Percentiles rank a stretch among this genome's conserved stretches.
Evolutionary conservation across 1,140 invertebrate genomes (phyloP).

Genomic region (Mylabris phalerata): DNA sequence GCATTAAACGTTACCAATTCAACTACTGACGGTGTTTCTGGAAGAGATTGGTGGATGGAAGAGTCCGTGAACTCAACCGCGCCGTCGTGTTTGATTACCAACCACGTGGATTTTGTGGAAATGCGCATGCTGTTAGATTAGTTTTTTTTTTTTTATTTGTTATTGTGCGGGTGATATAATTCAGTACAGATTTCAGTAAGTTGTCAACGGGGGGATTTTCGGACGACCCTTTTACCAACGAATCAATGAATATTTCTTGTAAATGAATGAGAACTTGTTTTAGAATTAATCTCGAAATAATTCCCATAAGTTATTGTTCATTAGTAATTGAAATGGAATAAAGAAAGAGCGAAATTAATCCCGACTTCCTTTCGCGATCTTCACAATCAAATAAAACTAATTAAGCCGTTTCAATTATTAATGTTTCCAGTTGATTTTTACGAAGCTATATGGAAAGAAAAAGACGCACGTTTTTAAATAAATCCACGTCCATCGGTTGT

Average conservation of each 20-base stretch:
- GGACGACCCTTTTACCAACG: too few relatives aligned
- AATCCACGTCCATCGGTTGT: background rate
- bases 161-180: too few relatives aligned
- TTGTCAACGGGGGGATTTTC: too few relatives aligned
- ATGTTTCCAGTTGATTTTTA: slow-evolving; percentile 2
- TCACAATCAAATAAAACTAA: slow-evolving; percentile 1
- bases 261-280: too few relatives aligned
- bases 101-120: slow-evolving; percentile 5
- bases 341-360: background rate
- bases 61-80: background rate
- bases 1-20: background rate
- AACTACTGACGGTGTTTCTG: background rate
- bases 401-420: slow-evolving; percentile 12
- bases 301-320: too few relatives aligned
- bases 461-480: slow-evolving; percentile 1
- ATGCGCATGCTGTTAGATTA: slow-evolving; percentile 1
- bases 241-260: too few relatives aligned
- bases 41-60: too few relatives aligned
- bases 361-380: background rate
- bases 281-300: too few relatives aligned
- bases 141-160: too few relatives aligned
- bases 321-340: too few relatives aligned
- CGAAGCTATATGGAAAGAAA: background rate
- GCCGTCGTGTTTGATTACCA: slow-evolving; percentile 7
- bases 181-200: too few relatives aligned